Evolutionary conservation across 2,888 invertebrate genomes (phyloP), one percentile per base, ranked within the genome.

Genomic region (Cosmopolites sordidus): DNA sequence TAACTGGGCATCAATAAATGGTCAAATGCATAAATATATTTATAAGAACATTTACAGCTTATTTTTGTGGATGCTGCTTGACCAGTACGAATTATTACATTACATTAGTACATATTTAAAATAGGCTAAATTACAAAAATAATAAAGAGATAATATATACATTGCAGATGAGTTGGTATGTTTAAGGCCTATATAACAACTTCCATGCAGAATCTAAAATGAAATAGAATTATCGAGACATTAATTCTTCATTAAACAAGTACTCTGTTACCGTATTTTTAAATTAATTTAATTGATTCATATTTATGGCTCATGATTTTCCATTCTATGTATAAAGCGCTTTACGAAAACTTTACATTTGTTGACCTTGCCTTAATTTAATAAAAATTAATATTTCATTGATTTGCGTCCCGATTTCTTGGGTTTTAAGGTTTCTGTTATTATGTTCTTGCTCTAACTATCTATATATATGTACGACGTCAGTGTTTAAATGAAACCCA

Each of bases 311-410:
- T 11, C 3, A 33, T 33, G 11, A 9, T 33, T 33, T 22, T 22
- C 3, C 11, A 33, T 9, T 33, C 11, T 12, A 22, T 8, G 22
- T 5, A 22, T 5, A 22, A 22, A 33, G 27, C 39, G 44, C 38
- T 44, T 43, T 44, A 50, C 43, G 38, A 50, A 50, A 50, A 29
- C 38, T 51, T 51, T 47, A 45, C 45, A 51, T 51, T 51, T 51
- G 44, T 47, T 42, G 29, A 27, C 38, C 22, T 22, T 22, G 3
- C 8, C 3, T 22, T 22, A 5, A 5, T 3, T 3, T 5, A 22
- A 22, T 8, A 22, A 22, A 22, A 22, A 22, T 22, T 8, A 5
- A 22, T 22, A 22, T 22, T 22, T 8, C 4, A 22, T 22, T 9
- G 27, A 9, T 27, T 27, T 5, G 27, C 6, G 5, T 27, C 9